A percentile compares a stretch with the other conserved stretches of the same genome.
Conservation (phyloP, 2,797 vertebrate species). For the Leucoraja ocellata region DNA sequence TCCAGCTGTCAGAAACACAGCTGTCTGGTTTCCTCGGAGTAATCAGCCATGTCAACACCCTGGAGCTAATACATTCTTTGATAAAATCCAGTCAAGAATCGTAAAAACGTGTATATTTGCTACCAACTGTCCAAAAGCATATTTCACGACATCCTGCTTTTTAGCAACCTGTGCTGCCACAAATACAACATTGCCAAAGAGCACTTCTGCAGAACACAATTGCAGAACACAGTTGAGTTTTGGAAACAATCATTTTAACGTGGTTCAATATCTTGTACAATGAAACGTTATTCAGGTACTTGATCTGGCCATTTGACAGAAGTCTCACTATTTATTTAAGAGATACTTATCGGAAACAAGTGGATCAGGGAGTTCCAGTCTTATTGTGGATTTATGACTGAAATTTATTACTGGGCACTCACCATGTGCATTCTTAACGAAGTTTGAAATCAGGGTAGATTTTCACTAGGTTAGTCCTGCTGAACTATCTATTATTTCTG, state of each 20-base stretch:
- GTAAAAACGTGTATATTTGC: slow-evolving; percentile 51
- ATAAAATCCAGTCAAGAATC: slow-evolving; percentile 66
- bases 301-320: not conserved
- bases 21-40: slow-evolving; percentile 80
- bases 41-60: slow-evolving; percentile 66
- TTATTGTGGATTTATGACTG: not conserved
- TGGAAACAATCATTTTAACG: slow-evolving; percentile 47
- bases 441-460: not conserved
- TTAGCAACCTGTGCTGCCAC: slow-evolving; percentile 55
- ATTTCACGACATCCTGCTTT: slow-evolving; percentile 65
- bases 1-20: slow-evolving; percentile 83
- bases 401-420: not conserved
- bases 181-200: slow-evolving; percentile 52
- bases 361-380: not conserved
- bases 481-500: not conserved
- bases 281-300: not conserved
- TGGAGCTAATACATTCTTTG: slow-evolving; percentile 61
- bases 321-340: not conserved
- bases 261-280: slow-evolving; percentile 41
- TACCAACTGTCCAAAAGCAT: slow-evolving; percentile 56
- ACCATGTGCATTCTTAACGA: too few relatives aligned
- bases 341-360: not conserved
- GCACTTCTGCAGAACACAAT: slow-evolving; percentile 48
- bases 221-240: slow-evolving; percentile 39
- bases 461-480: not conserved